Percentiles rank a stretch among this genome's conserved stretches.
Evolutionary conservation across 2,797 vertebrate genomes (phyloP).

Genomic region (Natrix natrix): DNA sequence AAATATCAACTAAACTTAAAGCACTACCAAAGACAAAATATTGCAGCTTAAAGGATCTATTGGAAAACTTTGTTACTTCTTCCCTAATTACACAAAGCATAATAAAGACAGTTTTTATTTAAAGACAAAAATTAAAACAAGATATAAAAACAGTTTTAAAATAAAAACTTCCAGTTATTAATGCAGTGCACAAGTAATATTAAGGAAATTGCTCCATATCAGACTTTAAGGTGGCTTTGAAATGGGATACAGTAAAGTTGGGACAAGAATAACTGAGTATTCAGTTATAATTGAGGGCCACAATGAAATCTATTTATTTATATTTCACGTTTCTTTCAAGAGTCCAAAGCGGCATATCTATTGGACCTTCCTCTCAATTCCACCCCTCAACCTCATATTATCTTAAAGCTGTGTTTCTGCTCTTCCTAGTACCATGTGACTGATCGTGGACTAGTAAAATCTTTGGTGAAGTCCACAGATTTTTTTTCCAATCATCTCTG

Average conservation of each 20-base stretch:
- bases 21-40: slow-evolving; percentile 35
- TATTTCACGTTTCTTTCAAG: neutral
- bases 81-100: slow-evolving; percentile 46
- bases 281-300: neutral
- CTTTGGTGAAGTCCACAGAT: neutral
- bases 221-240: neutral
- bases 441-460: neutral
- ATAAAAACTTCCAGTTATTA: slow-evolving; percentile 72
- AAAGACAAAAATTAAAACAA: neutral
- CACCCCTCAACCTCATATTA: neutral
- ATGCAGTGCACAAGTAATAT: slow-evolving; percentile 46
- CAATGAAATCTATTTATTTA: neutral
- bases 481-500: neutral
- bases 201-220: neutral
- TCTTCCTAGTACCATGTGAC: neutral
- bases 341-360: neutral
- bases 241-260: neutral
- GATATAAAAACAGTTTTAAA: slow-evolving; percentile 23
- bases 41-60: slow-evolving; percentile 37
- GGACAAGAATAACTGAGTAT: neutral
- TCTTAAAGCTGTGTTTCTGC: neutral
- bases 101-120: slow-evolving; percentile 13
- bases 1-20: slow-evolving; percentile 51
- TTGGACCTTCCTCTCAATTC: neutral
- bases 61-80: slow-evolving; percentile 41